Conservation (phyloP, 2,888 invertebrate species). For the Ornithoptera alexandrae region DNA sequence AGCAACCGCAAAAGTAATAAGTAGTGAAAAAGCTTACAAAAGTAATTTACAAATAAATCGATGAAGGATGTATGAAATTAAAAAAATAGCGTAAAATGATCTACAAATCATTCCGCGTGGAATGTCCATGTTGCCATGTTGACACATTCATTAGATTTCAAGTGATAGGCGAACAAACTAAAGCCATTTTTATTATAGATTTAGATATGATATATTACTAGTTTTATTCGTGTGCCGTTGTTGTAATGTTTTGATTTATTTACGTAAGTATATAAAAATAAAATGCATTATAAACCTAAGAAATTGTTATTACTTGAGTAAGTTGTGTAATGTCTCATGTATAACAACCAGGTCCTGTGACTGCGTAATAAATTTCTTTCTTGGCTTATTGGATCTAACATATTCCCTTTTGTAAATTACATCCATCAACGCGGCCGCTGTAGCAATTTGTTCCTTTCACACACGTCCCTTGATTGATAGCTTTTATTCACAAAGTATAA, state of each 20-base stretch:
- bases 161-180: no score
- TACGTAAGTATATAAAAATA: background rate
- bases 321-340: slow-evolving; percentile 1
- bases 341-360: slow-evolving; percentile 15
- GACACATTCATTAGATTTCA: no score
- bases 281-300: background rate
- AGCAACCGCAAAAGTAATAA: no score
- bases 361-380: slow-evolving; percentile 28
- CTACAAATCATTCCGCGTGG: no score
- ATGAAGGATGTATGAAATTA: no score
- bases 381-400: slow-evolving; percentile 30
- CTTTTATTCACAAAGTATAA: slow-evolving; percentile 9
- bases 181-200: no score
- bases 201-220: background rate
- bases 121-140: no score
- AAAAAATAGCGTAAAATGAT: no score
- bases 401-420: slow-evolving; percentile 29
- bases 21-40: no score
- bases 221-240: no score
- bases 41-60: no score
- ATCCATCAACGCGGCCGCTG: slow-evolving; percentile 29
- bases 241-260: background rate
- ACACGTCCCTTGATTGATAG: slow-evolving; percentile 26
- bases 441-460: slow-evolving; percentile 29
- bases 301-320: background rate